phyloP scores from a whole-genome alignment of 2,113 vertebrate species.

The Oryctolagus cuniculus region mOryCun1.1 NC_091440.1:124965001-124965500 shows the following conservation, averaged over 20 bases:
- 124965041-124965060: slow-evolving; percentile 4
- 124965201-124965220: slow-evolving; percentile 64
- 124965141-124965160: not conserved
- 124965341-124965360: slow-evolving; percentile 82
- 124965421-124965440: slow-evolving; percentile 89
- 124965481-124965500: slow-evolving; percentile 87
- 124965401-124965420: slow-evolving; percentile 88
- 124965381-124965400: slow-evolving; percentile 87
- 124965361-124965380: slow-evolving; percentile 85
- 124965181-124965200: slow-evolving; percentile 56
- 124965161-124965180: not conserved
- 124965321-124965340: slow-evolving; percentile 82
- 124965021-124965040: not conserved
- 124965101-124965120: not conserved
- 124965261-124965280: not conserved
- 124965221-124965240: slow-evolving; percentile 38
- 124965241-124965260: slow-evolving; percentile 24
- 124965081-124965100: not conserved
- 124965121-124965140: not conserved
- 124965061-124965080: not conserved
- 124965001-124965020: too few relatives aligned
- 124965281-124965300: slow-evolving; percentile 74
- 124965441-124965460: slow-evolving; percentile 87
- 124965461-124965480: slow-evolving; percentile 88
- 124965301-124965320: slow-evolving; percentile 80